Evolutionary conservation across 2,797 vertebrate species (phyloP).

Genomic region (Florisuga fusca): DNA sequence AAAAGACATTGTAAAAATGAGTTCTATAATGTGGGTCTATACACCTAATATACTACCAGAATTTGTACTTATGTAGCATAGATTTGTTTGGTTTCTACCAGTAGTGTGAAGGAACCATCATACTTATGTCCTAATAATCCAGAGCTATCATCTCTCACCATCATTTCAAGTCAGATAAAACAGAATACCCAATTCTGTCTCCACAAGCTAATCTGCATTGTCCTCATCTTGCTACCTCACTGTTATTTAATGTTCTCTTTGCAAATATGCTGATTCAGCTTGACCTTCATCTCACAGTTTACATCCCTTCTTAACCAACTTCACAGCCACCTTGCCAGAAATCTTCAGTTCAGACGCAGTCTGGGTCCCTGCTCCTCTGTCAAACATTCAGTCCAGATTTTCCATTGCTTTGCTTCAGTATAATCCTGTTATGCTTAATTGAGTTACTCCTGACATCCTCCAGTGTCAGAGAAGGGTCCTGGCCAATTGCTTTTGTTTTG

Average conservation of each 20-base stretch:
- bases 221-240: not conserved
- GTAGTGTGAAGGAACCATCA: not conserved
- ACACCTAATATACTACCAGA: not conserved
- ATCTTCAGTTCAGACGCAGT: not conserved
- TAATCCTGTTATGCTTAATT: conserved; percentile 38
- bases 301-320: not conserved
- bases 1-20: not conserved
- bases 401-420: not conserved
- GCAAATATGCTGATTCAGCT: not conserved
- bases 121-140: not conserved
- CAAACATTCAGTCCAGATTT: not conserved
- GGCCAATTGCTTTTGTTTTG: not conserved
- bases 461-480: not conserved
- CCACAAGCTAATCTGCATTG: not conserved
- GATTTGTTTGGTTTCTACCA: not conserved
- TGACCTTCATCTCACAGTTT: not conserved
- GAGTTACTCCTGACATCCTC: conserved; percentile 14
- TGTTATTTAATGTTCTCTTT: not conserved
- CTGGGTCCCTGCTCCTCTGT: not conserved
- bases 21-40: not conserved
- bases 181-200: not conserved
- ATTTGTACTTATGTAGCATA: not conserved
- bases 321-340: not conserved
- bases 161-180: not conserved
- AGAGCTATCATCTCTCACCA: not conserved